Evolutionary conservation across 1,140 invertebrate species (phyloP), one percentile per base, ranked within the genome.

Genomic region (Drosophila guanche): DNA sequence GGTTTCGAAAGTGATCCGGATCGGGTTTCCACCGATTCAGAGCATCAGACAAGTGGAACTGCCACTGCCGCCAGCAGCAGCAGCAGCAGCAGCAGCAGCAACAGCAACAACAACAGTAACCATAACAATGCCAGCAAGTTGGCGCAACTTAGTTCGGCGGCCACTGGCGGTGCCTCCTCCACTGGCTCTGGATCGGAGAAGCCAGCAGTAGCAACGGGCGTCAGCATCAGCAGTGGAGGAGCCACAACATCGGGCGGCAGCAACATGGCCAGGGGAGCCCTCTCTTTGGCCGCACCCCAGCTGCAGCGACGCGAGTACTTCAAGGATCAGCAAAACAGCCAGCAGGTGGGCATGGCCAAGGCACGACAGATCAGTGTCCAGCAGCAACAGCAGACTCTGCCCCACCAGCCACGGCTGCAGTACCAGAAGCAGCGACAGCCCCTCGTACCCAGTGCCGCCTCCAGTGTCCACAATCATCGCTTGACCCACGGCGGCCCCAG

Each of bases 1-100:
- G 91, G 91, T 86, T 91, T 91, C 78, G 91, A 91, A 91, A 91
- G 90, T 89, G 91, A 91, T 91, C 91, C 91, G 78, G 91, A 91
- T 90, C 90, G 91, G 61, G 88, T 91, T 83, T 91, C 90, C 58
- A 91, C 91, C 50, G 90, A 91, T 91, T 91, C 91, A 74, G 91
- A 91, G 88, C 89, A 90, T 80, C 83, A 85, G 88, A 90, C 89
- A 79, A 89, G 78, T 90, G 80, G 78, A 90, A 89, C 84, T 63
- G 58, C 48, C 56, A 67, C 14, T 71, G 76, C 42, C 71, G 77
- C 41, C 50, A 66, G 59, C 52, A 52, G 42, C 45, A 63, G 45
- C 57, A 79, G 14, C 40, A 61, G 14, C 41, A 37, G 10, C 23
- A 50, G 7, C 50, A 71, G 20, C 53, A 67, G 40, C 45, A 62